Evolutionary conservation across 92 coral and sea anemone species (phyloP).

Genomic region (Desmophyllum pertusum): DNA sequence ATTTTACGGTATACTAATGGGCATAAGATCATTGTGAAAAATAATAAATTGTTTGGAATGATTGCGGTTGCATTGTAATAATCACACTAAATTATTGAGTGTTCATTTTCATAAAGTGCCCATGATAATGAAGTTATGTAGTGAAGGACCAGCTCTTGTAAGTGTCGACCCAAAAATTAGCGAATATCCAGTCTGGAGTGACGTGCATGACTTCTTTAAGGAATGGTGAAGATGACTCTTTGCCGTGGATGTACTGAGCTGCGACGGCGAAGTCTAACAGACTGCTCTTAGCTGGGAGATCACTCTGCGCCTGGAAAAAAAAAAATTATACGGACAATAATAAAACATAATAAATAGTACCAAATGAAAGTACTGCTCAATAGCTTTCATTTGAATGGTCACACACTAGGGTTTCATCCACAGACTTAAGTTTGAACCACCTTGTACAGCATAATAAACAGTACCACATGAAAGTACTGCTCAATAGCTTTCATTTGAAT

Average conservation of each 20-base stretch:
- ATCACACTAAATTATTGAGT: neutral
- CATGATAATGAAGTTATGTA: neutral
- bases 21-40: neutral
- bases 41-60: neutral
- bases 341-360: too few relatives aligned
- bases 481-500: too few relatives aligned
- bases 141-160: constrained; percentile 83
- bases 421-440: too few relatives aligned
- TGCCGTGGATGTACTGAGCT: constrained; percentile 79
- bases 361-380: too few relatives aligned
- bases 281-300: constrained; percentile 42
- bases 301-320: constrained; percentile 15
- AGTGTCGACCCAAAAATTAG: constrained; percentile 75
- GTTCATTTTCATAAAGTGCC: neutral
- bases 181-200: constrained; percentile 87
- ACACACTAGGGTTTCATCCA: too few relatives aligned
- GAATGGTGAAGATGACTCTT: constrained; percentile 76
- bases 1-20: too few relatives aligned
- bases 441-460: too few relatives aligned
- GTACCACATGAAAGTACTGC: too few relatives aligned
- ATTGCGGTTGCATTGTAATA: neutral
- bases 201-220: constrained; percentile 57
- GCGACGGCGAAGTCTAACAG: constrained; percentile 84
- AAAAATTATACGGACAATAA: too few relatives aligned
- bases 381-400: too few relatives aligned